Base-by-base conservation (phyloP, 2,113 vertebrate species). In the Panthera tigris region DNA sequence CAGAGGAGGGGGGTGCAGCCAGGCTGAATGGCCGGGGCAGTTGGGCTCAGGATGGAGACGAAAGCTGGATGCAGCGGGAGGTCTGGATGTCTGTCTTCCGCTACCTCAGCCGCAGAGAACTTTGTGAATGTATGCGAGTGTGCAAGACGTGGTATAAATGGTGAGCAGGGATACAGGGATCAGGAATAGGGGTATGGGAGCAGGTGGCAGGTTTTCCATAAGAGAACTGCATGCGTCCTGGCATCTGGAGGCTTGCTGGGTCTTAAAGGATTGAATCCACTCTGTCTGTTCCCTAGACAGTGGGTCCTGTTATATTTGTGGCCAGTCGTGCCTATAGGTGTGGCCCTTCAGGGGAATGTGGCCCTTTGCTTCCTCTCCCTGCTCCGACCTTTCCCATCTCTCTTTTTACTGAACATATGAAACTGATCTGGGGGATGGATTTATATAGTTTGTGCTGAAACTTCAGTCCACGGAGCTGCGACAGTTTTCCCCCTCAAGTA, bases 121-220 rank as follows among this genome's bases (percentile, higher is more conserved):
- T 99, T 85, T 99, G 99, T 97, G 99, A 99, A 97, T 99, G 99
- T 99, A 99, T 99, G 99, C 99, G 99, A 55, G 99, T 99, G 98
- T 99, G 99, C 99, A 99, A 99, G 99, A 99, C 99, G 98, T 99
- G 99, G 99, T 99, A 99, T 99, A 99, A 99, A 99, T 99, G 99
- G 99, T 99, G 99, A 99, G 99, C 99, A 93, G 7, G 95, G 98
- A 94, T 94, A 45, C 90, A 97, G 61, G 95, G 94, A 23, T 93
- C 91, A 96, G 93, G 48, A 89, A 61, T 27, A 95, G 90, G 96
- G 95, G 96, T 7, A 74, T 8, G 98, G 98, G 98, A 78, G 5
- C 76, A 96, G 96, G 63, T 88, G 87, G 73, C 87, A 96, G 90
- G 48, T 66, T 89, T 95, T 89, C 90, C 45, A 3, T 65, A 50